Evolutionary conservation across 1,140 invertebrate species (phyloP).

Genomic region (Trichonephila clavata): DNA sequence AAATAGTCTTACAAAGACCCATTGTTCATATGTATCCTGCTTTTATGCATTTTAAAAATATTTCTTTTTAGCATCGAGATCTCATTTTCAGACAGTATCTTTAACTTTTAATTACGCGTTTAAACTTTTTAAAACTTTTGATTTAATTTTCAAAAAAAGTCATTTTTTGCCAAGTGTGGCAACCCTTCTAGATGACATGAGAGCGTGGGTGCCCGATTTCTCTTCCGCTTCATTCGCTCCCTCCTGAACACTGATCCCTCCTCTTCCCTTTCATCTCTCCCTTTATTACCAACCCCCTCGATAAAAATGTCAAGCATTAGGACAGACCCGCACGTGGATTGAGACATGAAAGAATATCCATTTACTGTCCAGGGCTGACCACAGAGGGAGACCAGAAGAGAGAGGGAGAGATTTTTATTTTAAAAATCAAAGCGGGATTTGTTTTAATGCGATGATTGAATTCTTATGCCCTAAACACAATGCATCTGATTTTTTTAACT

Average conservation of each 20-base stretch:
- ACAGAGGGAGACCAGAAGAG: background rate
- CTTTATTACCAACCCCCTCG: constrained; percentile 18
- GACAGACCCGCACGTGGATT: constrained; percentile 36
- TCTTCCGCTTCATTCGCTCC: constrained; percentile 72
- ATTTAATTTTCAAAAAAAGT: background rate
- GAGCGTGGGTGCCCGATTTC: constrained; percentile 70
- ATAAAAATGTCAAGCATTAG: constrained; percentile 47
- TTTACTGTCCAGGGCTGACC: background rate
- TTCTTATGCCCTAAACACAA: too few species aligned
- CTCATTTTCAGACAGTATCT: too few species aligned
- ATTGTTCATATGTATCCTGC: too few species aligned
- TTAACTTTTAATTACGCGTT: too few species aligned
- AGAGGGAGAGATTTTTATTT: background rate
- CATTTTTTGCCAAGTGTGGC: constrained; percentile 25
- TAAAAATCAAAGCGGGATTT: background rate
- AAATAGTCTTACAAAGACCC: too few species aligned
- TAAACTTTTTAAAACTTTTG: too few species aligned
- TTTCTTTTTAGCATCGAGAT: too few species aligned
- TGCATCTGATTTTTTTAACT: too few species aligned
- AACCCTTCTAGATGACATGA: background rate
- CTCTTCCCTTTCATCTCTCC: constrained; percentile 41
- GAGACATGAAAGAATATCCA: constrained; percentile 18
- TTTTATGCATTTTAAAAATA: too few species aligned
- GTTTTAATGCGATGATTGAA: background rate
- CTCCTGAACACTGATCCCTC: constrained; percentile 60